A percentile compares a stretch with the other conserved stretches of the same genome.
Conservation (phyloP, 2,113 vertebrate genomes). For the Porphyrio hochstetteri region DNA sequence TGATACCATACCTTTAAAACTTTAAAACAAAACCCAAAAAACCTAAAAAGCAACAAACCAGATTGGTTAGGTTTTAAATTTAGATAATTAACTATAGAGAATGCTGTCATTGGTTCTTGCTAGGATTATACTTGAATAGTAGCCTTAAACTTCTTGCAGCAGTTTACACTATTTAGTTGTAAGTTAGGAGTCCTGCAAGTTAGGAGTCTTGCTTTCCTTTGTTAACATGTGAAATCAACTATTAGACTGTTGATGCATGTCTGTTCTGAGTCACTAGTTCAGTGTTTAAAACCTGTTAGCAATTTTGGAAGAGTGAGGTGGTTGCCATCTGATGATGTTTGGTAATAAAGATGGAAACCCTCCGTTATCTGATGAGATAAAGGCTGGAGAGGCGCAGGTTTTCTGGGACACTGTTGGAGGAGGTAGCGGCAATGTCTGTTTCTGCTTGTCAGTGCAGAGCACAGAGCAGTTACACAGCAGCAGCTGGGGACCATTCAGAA, state of each 20-base stretch:
- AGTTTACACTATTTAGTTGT: neutral
- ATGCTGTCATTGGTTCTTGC: neutral
- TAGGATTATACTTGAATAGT: neutral
- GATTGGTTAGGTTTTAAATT: neutral
- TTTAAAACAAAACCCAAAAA: neutral
- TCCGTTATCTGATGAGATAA: neutral
- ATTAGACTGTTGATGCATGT: neutral
- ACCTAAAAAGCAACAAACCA: neutral
- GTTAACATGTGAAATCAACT: neutral
- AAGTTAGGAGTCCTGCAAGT: neutral
- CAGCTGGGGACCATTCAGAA: neutral
- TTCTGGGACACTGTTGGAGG: neutral
- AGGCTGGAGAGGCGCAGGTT: neutral
- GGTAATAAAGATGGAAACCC: neutral
- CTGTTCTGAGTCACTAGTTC: neutral
- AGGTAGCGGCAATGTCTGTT: neutral
- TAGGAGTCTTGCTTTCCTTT: neutral
- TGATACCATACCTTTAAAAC: neutral
- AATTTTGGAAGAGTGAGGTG: neutral
- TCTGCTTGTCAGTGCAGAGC: neutral
- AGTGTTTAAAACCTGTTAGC: neutral
- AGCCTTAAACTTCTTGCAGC: neutral
- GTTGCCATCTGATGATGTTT: neutral
- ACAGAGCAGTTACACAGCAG: neutral
- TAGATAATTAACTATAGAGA: neutral